phyloP scores from a whole-genome alignment of 2,113 vertebrate genomes.

The Etheostoma cragini region DNA sequence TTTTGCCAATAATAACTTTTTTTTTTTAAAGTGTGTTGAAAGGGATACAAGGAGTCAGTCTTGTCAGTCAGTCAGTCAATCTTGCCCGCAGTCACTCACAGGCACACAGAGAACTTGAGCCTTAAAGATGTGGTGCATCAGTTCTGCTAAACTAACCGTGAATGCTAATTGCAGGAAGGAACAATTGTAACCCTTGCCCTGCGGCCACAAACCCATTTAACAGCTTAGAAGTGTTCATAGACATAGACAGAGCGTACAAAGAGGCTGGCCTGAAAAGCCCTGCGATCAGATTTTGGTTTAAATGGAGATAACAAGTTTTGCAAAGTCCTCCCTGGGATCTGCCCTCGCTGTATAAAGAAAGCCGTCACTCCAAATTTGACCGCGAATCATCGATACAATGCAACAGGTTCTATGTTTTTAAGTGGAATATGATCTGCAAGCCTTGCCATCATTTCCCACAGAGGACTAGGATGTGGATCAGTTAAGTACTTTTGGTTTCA shows the following conservation, averaged over 20 bases:
- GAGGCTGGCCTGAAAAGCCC: constrained; percentile 67
- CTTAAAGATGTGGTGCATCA: constrained; percentile 90
- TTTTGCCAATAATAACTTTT: constrained; percentile 58
- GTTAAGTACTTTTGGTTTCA: constrained; percentile 64
- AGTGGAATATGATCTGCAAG: constrained; percentile 51
- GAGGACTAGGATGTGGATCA: constrained; percentile 53
- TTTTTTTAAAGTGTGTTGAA: constrained; percentile 76
- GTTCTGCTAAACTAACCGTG: constrained; percentile 95
- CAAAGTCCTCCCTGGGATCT: constrained; percentile 40
- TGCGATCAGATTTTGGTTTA: constrained; percentile 75
- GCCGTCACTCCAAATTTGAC: constrained; percentile 62
- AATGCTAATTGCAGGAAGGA: constrained; percentile 94
- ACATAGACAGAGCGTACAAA: constrained; percentile 77
- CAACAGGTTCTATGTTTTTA: constrained; percentile 64
- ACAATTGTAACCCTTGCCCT: constrained; percentile 81
- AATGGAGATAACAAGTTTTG: constrained; percentile 73
- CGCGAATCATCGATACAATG: constrained; percentile 65
- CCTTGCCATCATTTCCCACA: constrained; percentile 49
- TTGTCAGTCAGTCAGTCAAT: no score
- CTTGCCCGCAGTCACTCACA: constrained; percentile 74
- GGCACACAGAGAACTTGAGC: constrained; percentile 88
- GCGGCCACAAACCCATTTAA: constrained; percentile 84
- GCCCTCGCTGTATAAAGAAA: constrained; percentile 43
- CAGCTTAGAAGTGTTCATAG: constrained; percentile 78
- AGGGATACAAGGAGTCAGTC: constrained; percentile 77